Evolutionary conservation across 2,113 vertebrate species (phyloP).

Genomic region (Aramus guarauna): DNA sequence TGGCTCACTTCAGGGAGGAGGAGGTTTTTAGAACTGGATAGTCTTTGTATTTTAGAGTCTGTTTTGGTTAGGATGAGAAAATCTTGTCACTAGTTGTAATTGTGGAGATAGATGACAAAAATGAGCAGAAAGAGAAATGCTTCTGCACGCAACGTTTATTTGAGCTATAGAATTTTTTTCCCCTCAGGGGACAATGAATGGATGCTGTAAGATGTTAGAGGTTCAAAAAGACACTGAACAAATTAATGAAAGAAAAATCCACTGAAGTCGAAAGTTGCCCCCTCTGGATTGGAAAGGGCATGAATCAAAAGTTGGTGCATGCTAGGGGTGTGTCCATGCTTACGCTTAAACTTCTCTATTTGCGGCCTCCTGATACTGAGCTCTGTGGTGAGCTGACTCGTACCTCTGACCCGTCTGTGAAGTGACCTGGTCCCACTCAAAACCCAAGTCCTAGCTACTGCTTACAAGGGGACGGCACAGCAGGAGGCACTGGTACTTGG

Average conservation of each 20-base stretch:
- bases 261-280: background rate
- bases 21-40: background rate
- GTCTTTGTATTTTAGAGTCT: background rate
- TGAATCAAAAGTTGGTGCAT: background rate
- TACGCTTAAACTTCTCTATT: background rate
- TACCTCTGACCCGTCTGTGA: background rate
- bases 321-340: background rate
- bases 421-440: background rate
- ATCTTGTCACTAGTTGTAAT: background rate
- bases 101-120: background rate
- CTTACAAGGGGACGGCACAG: background rate
- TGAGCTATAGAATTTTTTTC: background rate
- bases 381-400: background rate
- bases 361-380: background rate
- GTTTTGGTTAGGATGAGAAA: background rate
- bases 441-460: background rate
- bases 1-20: background rate
- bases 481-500: background rate
- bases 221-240: background rate
- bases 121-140: background rate
- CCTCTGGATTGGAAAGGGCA: background rate
- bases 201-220: background rate
- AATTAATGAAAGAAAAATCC: background rate
- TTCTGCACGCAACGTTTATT: background rate
- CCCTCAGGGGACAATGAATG: background rate